Conservation (phyloP, 1,140 invertebrate genomes). For the Eueides isabella region DNA sequence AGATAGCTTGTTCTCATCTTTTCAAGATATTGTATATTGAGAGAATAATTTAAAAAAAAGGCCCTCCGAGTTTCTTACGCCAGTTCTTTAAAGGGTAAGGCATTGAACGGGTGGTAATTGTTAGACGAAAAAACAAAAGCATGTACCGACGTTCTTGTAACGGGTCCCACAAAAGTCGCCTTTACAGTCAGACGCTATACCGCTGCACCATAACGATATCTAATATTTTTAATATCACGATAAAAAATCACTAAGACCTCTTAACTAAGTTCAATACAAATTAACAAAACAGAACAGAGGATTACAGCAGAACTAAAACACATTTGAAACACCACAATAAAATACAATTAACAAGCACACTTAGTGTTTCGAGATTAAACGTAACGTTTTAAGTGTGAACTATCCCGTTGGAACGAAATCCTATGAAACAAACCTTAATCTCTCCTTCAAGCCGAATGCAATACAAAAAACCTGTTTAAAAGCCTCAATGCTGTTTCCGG, state of each 20-base stretch:
- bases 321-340: conserved; percentile 7
- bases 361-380: conserved; percentile 33
- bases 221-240: background rate
- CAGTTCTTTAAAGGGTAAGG: no score
- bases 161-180: no score
- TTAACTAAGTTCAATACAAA: background rate
- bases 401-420: conserved; percentile 47
- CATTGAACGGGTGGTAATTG: no score
- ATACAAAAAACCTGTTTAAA: conserved; percentile 58
- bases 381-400: conserved; percentile 34
- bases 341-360: conserved; percentile 33
- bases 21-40: no score
- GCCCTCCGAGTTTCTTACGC: no score
- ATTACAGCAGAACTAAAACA: conserved; percentile 7
- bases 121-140: no score
- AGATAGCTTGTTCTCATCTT: no score
- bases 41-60: no score
- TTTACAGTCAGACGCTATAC: no score
- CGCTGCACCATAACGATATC: no score
- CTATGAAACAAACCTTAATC: conserved; percentile 57
- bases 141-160: no score
- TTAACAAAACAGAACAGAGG: background rate
- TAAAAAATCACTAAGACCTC: background rate
- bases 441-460: conserved; percentile 58
- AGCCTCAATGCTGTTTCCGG: conserved; percentile 54